Evolutionary conservation across 35 echinoderm and acorn worm genomes (phyloP), one percentile per base, ranked within the genome.

Genomic region (Chiridota heheva): DNA sequence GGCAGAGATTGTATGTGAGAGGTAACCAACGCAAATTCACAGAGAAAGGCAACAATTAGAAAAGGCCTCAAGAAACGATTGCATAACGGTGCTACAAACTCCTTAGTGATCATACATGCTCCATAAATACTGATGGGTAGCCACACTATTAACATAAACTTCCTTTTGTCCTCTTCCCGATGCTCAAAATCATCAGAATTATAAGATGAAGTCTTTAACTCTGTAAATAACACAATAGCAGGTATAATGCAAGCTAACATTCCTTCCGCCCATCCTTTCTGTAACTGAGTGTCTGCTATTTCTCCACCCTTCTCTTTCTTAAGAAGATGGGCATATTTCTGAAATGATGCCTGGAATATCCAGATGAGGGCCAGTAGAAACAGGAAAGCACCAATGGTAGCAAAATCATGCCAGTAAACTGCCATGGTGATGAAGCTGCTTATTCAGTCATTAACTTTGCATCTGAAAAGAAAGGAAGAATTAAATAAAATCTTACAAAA

Each of bases 371-470:
- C 84, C 30, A 93, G 37, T 43, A 87, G 40, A 40, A 93, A 93
- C 33, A 93, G 73, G 42, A 93, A 93, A 34, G 73, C 56, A 40
- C 90, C 90, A 7, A 93, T 58, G 36, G 88, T 58, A 15, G 81
- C 69, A 82, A 93, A 87, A 62, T 93, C 90, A 24, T 87, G 72
- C 90, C 90, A 93, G 37, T 75, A 86, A 24, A 57, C 84, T 29
- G 74, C 72, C 84, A 87, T 87, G 27, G 42, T 87, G n/a, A n/a
- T n/a, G n/a, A n/a, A n/a, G n/a, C n/a, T n/a, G n/a, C n/a, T n/a
- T n/a, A n/a, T n/a, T n/a, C n/a, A n/a, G n/a, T n/a, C n/a, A n/a
- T n/a, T n/a, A n/a, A n/a, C n/a, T n/a, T n/a, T n/a, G n/a, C n/a
- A n/a, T n/a, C n/a, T n/a, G n/a, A n/a, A n/a, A n/a, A n/a, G n/a